phyloP scores from a whole-genome alignment of 2,888 invertebrate genomes.

The Colletes collaris region DNA sequence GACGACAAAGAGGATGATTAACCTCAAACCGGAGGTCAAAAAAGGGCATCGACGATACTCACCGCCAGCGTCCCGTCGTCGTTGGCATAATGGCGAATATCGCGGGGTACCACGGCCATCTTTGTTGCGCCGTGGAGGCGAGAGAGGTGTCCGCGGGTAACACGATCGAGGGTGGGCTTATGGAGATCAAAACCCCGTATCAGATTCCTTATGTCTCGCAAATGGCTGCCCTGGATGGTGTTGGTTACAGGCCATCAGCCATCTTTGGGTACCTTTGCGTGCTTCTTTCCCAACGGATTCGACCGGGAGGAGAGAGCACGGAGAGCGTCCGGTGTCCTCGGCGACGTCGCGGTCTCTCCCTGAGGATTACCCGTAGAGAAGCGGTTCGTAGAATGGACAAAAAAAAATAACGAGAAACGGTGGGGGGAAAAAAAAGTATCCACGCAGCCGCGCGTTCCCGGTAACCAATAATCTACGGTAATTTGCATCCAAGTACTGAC shows the following conservation, averaged over 20 bases:
- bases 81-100: conserved; percentile 66
- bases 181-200: conserved; percentile 81
- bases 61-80: conserved; percentile 41
- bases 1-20: conserved; percentile 71
- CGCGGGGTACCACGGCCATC: conserved; percentile 72
- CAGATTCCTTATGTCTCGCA: conserved; percentile 80
- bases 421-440: not conserved
- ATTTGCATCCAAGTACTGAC: conserved; percentile 43
- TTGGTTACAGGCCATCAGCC: conserved; percentile 81
- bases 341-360: not conserved
- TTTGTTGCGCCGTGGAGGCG: conserved; percentile 60
- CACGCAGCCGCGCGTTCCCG: conserved; percentile 11
- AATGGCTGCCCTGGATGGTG: conserved; percentile 80
- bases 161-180: conserved; percentile 83
- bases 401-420: no score
- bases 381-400: not conserved
- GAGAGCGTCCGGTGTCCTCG: conserved; percentile 20
- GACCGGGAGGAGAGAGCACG: conserved; percentile 1
- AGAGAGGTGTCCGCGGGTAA: conserved; percentile 77
- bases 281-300: conserved; percentile 70
- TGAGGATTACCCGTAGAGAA: not conserved
- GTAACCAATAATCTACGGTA: conserved; percentile 42
- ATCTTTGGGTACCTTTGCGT: conserved; percentile 78
- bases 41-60: conserved; percentile 57
- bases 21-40: conserved; percentile 68